Base-by-base conservation (phyloP, 2,888 invertebrate species). In the Mythimna impura region DNA sequence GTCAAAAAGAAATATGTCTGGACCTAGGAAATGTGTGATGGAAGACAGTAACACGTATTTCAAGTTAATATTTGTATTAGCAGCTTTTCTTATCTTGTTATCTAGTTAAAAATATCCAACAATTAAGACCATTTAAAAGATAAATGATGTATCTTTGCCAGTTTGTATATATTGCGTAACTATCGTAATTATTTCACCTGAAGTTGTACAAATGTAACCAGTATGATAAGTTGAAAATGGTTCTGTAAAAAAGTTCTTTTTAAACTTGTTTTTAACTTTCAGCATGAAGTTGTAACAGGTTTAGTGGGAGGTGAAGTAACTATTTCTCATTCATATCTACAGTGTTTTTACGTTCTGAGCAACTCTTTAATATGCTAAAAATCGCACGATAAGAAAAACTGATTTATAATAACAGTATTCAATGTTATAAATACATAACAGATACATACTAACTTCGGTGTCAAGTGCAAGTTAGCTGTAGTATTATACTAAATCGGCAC, bases 401-500 rank as follows among this genome's bases (percentile, higher is more conserved):
- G 80, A 55, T 68, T 61, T 22, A 43, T 62, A 68, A 62, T 52
- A 61, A 62, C 62, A 55, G 47, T 58, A 62, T 47, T 63, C 22
- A 66, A 40, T 80, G 73, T 63, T 65, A 66, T 61, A 65, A 67
- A 63, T 68, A 68, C 58, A 71, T 71, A 68, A 70, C 36, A 65
- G 30, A 68, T 83, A 75, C 75, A 72, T 75, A 80, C 76, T 71
- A 81, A 83, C 71, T 70, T 68, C 62, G 71, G 75, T 75, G 85
- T 76, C 65, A 65, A 62, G 80, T 76, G 74, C 80, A 77, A 78
- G 70, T 73, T 70, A 76, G 71, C 67, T 71, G 69, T 80, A 62
- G n/a, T 78, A 80, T 84, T 87, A 86, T 86, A 83, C 87, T 89
- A 90, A 88, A 89, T 88, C 77, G 89, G 89, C 90, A 91, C 89